Base-by-base conservation (phyloP, 2,797 vertebrate genomes). In the Mormyrus proboscirostris region DNA sequence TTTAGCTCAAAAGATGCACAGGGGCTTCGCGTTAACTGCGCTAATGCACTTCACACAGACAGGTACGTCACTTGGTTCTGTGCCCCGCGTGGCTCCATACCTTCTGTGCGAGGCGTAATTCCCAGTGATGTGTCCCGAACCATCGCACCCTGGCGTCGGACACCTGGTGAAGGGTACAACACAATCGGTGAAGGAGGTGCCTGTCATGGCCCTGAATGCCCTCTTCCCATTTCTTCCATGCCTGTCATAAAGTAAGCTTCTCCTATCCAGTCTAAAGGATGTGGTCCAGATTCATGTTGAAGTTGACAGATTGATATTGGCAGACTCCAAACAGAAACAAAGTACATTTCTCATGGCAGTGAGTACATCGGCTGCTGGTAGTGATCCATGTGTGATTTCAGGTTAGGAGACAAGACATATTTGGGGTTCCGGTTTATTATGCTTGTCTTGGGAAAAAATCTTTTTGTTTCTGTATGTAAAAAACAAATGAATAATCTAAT, bases 21-120 rank as follows among this genome's bases (percentile, higher is more conserved):
- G 47, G 16, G 82, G 76, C 41, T 25, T 50, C 4, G 19, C 44
- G 22, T 3, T 84, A 49, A 25, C 2, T 9, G 47, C 1, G 6
- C n/a, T 22, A 25, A 49, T 29, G 82, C 44, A 49, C n/a, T 22
- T 50, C 7, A 14, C 10, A 1, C 82, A 50, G 47, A 50, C n/a
- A 49, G 82, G 47, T n/a, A 9, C 22, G 1, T 12, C 82, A 4
- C 41, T 49, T 22, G 41, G 8, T 8, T 47, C 47, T 8, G 38
- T 76, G 38, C 73, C 38, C 73, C 16, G 2, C 16, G 73, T 7
- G 14, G 12, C 9, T 49, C n/a, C 79, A 89, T 97, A 99, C 98
- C 98, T 99, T 96, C 98, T 97, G 95, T 99, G 98, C 93, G 98
- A 99, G 92, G 98, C 98, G 87, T 99, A 99, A 95, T 99, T 99